Evolutionary conservation across 2,888 invertebrate species (phyloP), one percentile per base, ranked within the genome.

Genomic region (Ptychoptera albimana): DNA sequence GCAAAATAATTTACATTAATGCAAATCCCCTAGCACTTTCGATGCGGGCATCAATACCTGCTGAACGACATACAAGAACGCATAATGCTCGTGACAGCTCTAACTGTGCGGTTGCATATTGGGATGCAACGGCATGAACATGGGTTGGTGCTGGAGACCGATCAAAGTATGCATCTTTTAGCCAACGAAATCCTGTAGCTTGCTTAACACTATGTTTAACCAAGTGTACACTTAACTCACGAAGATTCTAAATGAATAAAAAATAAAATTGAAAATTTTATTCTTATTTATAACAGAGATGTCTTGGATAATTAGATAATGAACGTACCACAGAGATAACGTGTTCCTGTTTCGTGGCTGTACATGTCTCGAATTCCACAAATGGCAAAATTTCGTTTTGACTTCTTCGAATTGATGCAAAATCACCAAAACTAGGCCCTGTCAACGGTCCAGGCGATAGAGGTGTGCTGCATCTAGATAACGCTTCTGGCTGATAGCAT

Each of bases 261-360:
- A 32, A 11, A 30, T 8, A 30, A 7, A 30, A 30, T 30, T 30
- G 9, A 30, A 8, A 30, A 8, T 30, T 30, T 32, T n/a, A 32
- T n/a, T 32, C 2, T 32, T 7, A 4, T 32, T 7, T 32, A 23
- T 7, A 5, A 23, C 7, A 7, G 23, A 23, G 23, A 23, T 23
- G 3, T 23, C 23, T 5, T 23, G 7, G 3, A 7, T 5, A 23
- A 23, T 5, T 5, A 11, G 12, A 2, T 8, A 7, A 10, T 32
- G n/a, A n/a, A 47, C 72, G 66, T 53, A 83, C 83, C 59, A 87
- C 87, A 8, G 87, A 86, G 37, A 87, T 82, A 36, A 88, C 79
- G 58, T 87, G 87, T 55, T 88, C 88, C 62, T 88, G 86, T 55
- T 84, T 84, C 54, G 85, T 85, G 11, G 87, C 87, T 3, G 88